These are phyloP conservation scores for Hartigia nigra DNA, from an alignment of 2,888 invertebrate species.

Conservation along the genomic window DNA sequence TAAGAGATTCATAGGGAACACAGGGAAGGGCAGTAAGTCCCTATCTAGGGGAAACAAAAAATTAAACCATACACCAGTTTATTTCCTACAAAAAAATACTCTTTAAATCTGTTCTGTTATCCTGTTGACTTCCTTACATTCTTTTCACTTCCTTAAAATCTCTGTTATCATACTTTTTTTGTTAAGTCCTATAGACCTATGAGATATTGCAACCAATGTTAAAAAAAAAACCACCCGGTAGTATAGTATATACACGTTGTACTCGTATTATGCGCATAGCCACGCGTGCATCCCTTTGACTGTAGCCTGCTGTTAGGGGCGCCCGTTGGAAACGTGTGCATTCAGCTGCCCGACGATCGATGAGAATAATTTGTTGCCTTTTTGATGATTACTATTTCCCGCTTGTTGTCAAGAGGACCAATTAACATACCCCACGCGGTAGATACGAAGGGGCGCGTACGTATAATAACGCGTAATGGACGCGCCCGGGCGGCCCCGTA, in stretches of 20 bases:
- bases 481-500: slow-evolving; percentile 27
- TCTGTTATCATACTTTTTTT: not conserved
- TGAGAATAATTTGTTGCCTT: slow-evolving; percentile 57
- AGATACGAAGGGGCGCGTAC: slow-evolving; percentile 9
- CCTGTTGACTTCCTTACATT: not conserved
- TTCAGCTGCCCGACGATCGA: slow-evolving; percentile 41
- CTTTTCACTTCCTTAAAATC: not conserved
- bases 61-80: not conserved
- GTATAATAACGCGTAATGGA: slow-evolving; percentile 45
- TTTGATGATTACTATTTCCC: slow-evolving; percentile 50
- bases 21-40: not conserved
- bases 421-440: not conserved
- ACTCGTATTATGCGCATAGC: slow-evolving; percentile 37
- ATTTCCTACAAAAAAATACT: not conserved
- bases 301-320: slow-evolving; percentile 48
- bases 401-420: slow-evolving; percentile 20
- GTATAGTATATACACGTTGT: not conserved
- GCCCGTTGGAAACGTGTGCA: not conserved
- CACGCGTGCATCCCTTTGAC: slow-evolving; percentile 50
- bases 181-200: not conserved
- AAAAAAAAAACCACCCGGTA: not conserved
- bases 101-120: not conserved
- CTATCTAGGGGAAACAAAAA: not conserved
- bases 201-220: not conserved
- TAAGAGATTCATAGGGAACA: not conserved